Conservation (phyloP, 1,140 invertebrate species). For the Platyura marginata region DNA sequence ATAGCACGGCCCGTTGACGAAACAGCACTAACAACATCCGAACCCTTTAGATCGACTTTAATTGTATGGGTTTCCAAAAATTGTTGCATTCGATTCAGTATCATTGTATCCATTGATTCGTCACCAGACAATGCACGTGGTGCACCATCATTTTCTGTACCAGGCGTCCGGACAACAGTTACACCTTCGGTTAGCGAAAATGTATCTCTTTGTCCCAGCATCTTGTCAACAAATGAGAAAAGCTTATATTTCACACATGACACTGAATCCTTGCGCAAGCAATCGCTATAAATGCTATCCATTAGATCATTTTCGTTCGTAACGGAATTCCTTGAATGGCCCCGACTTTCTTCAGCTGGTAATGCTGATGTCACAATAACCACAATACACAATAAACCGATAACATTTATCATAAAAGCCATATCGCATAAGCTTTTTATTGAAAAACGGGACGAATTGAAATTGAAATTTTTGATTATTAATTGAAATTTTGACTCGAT, state of each 20-base stretch:
- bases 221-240: conserved; percentile 64
- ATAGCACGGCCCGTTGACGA: conserved; percentile 56
- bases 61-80: conserved; percentile 61
- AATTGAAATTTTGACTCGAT: background rate
- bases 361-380: conserved; percentile 33
- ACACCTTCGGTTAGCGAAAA: conserved; percentile 61
- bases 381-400: conserved; percentile 30
- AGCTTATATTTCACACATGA: conserved; percentile 69
- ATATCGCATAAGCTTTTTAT: conserved; percentile 9
- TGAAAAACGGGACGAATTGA: background rate
- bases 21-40: conserved; percentile 60
- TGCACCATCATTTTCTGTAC: conserved; percentile 41
- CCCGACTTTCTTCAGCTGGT: conserved; percentile 42
- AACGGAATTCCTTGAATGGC: conserved; percentile 33
- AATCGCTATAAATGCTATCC: conserved; percentile 55
- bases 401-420: conserved; percentile 19
- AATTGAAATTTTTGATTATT: background rate
- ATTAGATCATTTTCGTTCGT: conserved; percentile 53
- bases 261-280: conserved; percentile 56
- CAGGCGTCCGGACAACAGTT: conserved; percentile 54
- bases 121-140: conserved; percentile 42
- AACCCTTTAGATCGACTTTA: conserved; percentile 67
- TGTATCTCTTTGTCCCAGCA: conserved; percentile 53
- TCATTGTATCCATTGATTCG: conserved; percentile 43
- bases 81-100: conserved; percentile 43